These are phyloP conservation scores for Cairina moschata DNA, from an alignment of 2,113 vertebrate species.

Conservation along the genomic window DNA sequence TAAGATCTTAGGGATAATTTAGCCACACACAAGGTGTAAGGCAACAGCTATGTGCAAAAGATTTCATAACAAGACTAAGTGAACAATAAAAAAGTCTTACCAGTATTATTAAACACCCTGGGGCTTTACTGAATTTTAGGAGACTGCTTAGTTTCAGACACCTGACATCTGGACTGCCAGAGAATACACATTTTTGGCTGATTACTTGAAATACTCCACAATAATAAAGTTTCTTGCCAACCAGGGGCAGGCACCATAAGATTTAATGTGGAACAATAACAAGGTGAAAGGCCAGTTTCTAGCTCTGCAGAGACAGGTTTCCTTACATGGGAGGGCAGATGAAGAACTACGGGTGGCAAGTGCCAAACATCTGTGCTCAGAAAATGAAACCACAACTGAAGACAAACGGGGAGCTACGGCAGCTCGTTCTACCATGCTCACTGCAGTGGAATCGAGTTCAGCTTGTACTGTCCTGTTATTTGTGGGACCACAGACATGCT, in stretches of 20 bases:
- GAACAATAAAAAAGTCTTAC: fast-evolving
- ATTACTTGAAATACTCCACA: background rate
- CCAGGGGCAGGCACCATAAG: background rate
- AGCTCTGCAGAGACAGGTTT: background rate
- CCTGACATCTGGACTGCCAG: background rate
- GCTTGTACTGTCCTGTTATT: background rate
- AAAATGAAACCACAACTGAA: no score
- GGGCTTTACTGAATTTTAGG: background rate
- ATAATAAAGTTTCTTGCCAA: background rate
- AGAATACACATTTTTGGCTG: fast-evolving
- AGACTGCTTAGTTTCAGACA: fast-evolving
- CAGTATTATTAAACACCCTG: background rate
- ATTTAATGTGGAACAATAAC: background rate
- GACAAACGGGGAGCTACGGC: background rate
- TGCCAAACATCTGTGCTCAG: background rate
- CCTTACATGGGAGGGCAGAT: no score
- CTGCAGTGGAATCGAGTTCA: background rate
- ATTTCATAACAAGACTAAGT: fast-evolving
- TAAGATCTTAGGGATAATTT: fast-evolving
- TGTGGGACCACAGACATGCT: background rate
- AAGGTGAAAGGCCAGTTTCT: background rate
- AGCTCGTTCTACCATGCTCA: no score
- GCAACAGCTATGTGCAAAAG: fast-evolving
- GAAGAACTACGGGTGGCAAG: background rate
- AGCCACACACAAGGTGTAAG: fast-evolving